A percentile compares a stretch with the other conserved stretches of the same genome.
phyloP scores from a whole-genome alignment of 2,113 vertebrate species.

The Amblyopsis rosae region DNA sequence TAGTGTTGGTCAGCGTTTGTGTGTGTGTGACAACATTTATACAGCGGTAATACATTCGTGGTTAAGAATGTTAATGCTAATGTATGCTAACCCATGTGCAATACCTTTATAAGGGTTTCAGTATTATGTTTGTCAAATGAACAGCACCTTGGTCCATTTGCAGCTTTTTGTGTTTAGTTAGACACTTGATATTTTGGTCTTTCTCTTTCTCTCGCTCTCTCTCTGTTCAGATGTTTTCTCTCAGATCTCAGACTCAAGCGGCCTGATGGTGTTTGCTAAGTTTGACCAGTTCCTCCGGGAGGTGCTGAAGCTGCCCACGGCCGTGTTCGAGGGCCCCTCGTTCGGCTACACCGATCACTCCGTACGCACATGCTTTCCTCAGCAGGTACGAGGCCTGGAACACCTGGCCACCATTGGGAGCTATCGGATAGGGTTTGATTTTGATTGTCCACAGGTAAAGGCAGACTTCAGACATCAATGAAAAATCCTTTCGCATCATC shows the following conservation, averaged over 20 bases:
- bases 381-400: conserved; percentile 82
- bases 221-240: conserved; percentile 89
- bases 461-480: too few relatives aligned
- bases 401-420: neutral
- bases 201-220: neutral
- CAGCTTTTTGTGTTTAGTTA: too few relatives aligned
- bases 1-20: too few relatives aligned
- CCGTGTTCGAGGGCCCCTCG: conserved; percentile 95
- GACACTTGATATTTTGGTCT: neutral
- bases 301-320: conserved; percentile 92
- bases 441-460: too few relatives aligned
- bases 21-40: too few relatives aligned
- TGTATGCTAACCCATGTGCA: too few relatives aligned
- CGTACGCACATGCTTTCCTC: conserved; percentile 88
- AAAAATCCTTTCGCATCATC: too few relatives aligned
- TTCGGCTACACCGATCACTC: conserved; percentile 97
- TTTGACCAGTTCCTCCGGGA: conserved; percentile 94
- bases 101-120: too few relatives aligned
- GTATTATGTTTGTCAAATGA: too few relatives aligned
- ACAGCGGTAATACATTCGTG: too few relatives aligned
- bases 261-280: conserved; percentile 88
- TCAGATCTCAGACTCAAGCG: conserved; percentile 92
- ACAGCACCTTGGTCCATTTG: too few relatives aligned
- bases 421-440: neutral
- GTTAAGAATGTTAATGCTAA: too few relatives aligned